Conservation (phyloP, 2,888 invertebrate genomes). For the Pristionchus entomophagus region DNA sequence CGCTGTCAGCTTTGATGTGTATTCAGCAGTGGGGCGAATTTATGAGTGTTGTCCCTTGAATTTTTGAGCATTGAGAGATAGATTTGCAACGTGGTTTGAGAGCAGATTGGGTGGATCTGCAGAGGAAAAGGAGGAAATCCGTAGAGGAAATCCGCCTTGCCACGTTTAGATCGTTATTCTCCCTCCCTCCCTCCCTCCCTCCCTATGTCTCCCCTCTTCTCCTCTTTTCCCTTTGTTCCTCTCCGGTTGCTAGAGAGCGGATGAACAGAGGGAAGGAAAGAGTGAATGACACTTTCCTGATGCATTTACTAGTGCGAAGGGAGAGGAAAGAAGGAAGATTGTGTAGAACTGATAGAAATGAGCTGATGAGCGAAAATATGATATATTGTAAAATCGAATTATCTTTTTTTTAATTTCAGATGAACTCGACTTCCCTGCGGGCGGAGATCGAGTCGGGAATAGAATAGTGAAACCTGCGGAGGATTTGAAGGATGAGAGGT, state of each 20-base stretch:
- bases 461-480: conserved; percentile 7
- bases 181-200: too few species aligned
- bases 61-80: neutral
- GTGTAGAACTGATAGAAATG: neutral
- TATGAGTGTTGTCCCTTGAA: neutral
- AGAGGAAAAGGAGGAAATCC: too few species aligned
- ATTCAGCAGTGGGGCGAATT: neutral
- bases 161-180: too few species aligned
- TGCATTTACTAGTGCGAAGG: conserved; percentile 5
- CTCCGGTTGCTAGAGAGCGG: neutral
- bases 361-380: neutral
- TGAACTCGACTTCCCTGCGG: conserved; percentile 40
- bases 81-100: conserved; percentile 13
- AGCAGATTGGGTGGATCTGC: neutral
- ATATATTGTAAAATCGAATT: neutral
- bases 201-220: neutral
- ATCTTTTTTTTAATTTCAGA: neutral
- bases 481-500: neutral
- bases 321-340: neutral
- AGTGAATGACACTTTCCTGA: conserved; percentile 5
- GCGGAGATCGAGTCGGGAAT: neutral
- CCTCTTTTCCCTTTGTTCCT: neutral
- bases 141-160: too few species aligned
- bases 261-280: neutral
- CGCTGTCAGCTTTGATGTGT: too few species aligned